Percentiles rank a stretch among this genome's conserved stretches.
Conservation (phyloP, 1,140 invertebrate genomes). For the Micrasema minimum region DNA sequence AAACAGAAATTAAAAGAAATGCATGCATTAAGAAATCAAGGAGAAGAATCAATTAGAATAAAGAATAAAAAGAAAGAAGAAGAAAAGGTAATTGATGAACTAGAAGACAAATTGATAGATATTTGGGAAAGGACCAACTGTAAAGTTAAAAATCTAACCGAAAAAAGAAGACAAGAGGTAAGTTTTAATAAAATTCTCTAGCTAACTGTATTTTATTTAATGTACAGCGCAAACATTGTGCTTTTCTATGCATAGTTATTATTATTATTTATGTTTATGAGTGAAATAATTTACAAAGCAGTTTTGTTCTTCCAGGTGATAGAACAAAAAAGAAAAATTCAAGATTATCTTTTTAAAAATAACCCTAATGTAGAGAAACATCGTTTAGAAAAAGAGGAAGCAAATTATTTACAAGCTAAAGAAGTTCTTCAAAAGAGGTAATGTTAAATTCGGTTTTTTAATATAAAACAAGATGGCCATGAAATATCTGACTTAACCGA, state of each 20-base stretch:
- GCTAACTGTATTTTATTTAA: background rate
- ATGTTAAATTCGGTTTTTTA: too few relatives aligned
- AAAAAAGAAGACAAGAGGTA: conserved; percentile 45
- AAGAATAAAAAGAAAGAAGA: conserved; percentile 28
- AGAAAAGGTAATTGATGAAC: conserved; percentile 29
- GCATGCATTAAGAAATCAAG: conserved; percentile 54
- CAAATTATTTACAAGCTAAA: conserved; percentile 39
- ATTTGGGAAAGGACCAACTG: conserved; percentile 43
- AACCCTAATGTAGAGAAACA: conserved; percentile 32
- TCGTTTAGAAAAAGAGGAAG: conserved; percentile 42
- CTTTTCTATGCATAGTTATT: background rate
- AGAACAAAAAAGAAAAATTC: background rate
- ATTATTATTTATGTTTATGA: background rate
- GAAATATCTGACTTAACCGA: too few relatives aligned
- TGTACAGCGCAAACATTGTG: background rate
- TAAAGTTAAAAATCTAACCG: conserved; percentile 40
- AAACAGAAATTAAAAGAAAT: conserved; percentile 46
- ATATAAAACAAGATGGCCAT: background rate
- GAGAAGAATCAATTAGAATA: conserved; percentile 54
- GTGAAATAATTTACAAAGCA: too few relatives aligned
- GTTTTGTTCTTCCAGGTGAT: conserved; percentile 22
- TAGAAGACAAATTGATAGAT: conserved; percentile 49
- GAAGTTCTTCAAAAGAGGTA: conserved; percentile 28
- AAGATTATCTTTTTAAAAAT: background rate
- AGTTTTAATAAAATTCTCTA: background rate